phyloP scores from a whole-genome alignment of 2,797 vertebrate species.

The Anisognathus igniventris region DNA sequence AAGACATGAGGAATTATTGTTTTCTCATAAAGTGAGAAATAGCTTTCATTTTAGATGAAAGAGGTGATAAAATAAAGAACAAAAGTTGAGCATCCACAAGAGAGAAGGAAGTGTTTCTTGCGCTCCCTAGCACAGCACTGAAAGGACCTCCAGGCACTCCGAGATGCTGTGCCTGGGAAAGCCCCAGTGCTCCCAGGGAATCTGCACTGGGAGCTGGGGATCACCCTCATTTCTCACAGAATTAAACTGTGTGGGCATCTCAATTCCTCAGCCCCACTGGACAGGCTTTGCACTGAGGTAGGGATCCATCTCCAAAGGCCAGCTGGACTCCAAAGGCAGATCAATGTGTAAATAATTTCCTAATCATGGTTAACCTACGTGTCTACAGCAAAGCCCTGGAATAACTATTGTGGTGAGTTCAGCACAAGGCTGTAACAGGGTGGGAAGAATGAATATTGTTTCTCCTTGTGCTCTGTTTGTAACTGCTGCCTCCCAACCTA shows the following conservation, averaged over 20 bases:
- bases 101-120: rapidly evolving
- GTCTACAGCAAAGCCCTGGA: not conserved
- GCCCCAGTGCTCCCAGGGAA: not conserved
- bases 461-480: not conserved
- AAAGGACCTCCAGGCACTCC: not conserved
- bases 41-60: conserved; percentile 16
- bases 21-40: not conserved
- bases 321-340: not conserved
- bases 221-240: rapidly evolving
- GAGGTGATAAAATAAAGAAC: not conserved
- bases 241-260: not conserved
- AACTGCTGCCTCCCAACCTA: not conserved
- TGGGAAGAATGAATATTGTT: not conserved
- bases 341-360: not conserved
- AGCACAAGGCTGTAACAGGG: not conserved
- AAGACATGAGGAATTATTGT: not conserved
- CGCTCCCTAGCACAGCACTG: not conserved
- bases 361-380: rapidly evolving
- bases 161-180: not conserved
- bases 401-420: rapidly evolving
- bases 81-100: not conserved
- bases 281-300: not conserved
- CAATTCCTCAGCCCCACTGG: not conserved
- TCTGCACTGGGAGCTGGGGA: rapidly evolving
- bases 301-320: not conserved